A percentile compares a stretch with the other conserved stretches of the same genome.
Evolutionary conservation across 2,113 vertebrate species (phyloP).

Genomic region (Collichthys lucidus): DNA sequence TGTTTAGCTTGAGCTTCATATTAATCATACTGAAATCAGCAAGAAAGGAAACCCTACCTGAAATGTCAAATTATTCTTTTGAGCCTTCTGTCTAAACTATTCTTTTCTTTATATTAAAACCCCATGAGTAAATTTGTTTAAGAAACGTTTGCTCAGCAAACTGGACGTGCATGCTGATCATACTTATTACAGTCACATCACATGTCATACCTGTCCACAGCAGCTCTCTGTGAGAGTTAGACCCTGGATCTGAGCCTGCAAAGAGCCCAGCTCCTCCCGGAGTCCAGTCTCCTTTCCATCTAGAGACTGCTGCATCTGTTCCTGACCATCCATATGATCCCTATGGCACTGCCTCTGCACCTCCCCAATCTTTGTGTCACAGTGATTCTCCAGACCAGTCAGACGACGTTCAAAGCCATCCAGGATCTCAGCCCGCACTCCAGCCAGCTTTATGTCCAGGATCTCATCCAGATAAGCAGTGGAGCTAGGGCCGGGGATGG

Average conservation of each 20-base stretch:
- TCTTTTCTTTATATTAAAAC: background rate
- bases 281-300: slow-evolving; percentile 93
- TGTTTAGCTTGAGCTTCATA: background rate
- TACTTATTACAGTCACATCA: background rate
- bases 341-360: slow-evolving; percentile 89
- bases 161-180: background rate
- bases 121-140: background rate
- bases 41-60: background rate
- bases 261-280: slow-evolving; percentile 89
- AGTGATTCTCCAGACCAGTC: slow-evolving; percentile 87
- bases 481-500: slow-evolving; percentile 84
- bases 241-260: slow-evolving; percentile 93
- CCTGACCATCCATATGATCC: slow-evolving; percentile 90
- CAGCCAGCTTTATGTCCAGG: slow-evolving; percentile 86
- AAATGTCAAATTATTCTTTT: background rate
- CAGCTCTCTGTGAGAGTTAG: slow-evolving; percentile 90
- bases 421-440: slow-evolving; percentile 88
- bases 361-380: slow-evolving; percentile 88
- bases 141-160: background rate
- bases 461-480: slow-evolving; percentile 87
- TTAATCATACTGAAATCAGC: background rate
- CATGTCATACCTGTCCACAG: slow-evolving; percentile 84
- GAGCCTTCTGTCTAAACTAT: background rate
- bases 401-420: slow-evolving; percentile 93
- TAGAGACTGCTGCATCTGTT: slow-evolving; percentile 89